These are phyloP conservation scores for Heloderma charlesbogerti DNA, from an alignment of 2,113 vertebrate species.

Conservation along the genomic window DNA sequence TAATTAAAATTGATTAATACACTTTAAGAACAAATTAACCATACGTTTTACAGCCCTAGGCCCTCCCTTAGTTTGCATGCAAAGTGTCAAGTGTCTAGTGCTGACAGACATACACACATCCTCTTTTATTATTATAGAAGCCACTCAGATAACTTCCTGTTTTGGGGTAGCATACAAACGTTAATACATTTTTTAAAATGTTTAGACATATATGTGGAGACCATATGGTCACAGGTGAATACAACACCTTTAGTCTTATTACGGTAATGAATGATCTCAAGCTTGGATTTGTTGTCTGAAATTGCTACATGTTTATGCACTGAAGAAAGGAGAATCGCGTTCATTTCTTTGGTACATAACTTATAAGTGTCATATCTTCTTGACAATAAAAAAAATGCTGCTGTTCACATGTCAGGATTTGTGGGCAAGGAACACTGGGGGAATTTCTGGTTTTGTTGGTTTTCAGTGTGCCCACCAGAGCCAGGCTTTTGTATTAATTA, in stretches of 20 bases:
- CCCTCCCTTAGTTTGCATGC: no score
- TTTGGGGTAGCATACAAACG: neutral
- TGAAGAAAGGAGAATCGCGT: neutral
- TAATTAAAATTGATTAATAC: neutral
- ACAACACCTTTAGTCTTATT: neutral
- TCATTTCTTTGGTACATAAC: no score
- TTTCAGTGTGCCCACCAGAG: no score
- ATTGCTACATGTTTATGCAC: neutral
- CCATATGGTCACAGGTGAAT: neutral
- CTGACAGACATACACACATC: no score
- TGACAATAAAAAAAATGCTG: neutral
- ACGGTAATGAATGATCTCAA: neutral
- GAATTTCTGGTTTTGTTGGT: neutral
- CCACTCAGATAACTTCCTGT: neutral
- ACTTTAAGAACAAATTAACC: neutral
- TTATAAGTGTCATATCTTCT: neutral
- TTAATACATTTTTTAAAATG: neutral
- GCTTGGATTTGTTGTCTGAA: neutral
- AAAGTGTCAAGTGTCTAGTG: no score
- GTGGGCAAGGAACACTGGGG: neutral
- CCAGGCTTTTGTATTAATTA: no score
- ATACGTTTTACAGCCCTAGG: no score
- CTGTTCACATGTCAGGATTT: neutral
- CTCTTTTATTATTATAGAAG: no score
- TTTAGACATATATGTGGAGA: neutral